A percentile compares a stretch with the other conserved stretches of the same genome.
Conservation (phyloP, 2,888 invertebrate species). For the Chaetogeoica ovagalla region DNA sequence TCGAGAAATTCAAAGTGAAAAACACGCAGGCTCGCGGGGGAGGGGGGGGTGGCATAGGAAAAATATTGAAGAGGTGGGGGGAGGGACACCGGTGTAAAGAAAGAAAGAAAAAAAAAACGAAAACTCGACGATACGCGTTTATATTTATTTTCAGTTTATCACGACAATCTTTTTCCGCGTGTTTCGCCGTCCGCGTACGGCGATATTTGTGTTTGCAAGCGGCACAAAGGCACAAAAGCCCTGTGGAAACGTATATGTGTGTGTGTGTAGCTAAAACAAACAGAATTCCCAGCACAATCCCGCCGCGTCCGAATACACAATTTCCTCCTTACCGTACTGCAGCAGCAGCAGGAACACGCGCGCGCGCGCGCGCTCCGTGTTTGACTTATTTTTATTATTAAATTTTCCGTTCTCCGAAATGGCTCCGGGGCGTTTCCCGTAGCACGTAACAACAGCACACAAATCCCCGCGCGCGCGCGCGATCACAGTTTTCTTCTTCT, state of each 20-base stretch:
- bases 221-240: conserved; percentile 41
- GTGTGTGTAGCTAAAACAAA: conserved; percentile 35
- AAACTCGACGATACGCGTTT: conserved; percentile 32
- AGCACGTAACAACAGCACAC: background rate
- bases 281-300: conserved; percentile 45
- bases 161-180: conserved; percentile 49
- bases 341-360: background rate
- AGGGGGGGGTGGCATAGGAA: background rate
- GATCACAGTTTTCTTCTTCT: conserved; percentile 21
- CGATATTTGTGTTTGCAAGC: conserved; percentile 41
- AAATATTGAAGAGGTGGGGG: no score
- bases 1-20: conserved; percentile 28
- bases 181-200: conserved; percentile 37
- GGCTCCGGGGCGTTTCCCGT: conserved; percentile 30
- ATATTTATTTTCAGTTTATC: conserved; percentile 19
- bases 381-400: conserved; percentile 53
- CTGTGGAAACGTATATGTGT: no score
- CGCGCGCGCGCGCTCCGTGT: no score
- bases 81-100: no score
- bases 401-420: conserved; percentile 46
- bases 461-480: conserved; percentile 38
- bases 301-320: conserved; percentile 36
- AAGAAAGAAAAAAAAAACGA: conserved; percentile 34
- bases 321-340: background rate
- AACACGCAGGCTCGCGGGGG: background rate